These are phyloP conservation scores for Bilobella aurantiaca DNA, from an alignment of 1,140 invertebrate species.

Conservation along the genomic window DNA sequence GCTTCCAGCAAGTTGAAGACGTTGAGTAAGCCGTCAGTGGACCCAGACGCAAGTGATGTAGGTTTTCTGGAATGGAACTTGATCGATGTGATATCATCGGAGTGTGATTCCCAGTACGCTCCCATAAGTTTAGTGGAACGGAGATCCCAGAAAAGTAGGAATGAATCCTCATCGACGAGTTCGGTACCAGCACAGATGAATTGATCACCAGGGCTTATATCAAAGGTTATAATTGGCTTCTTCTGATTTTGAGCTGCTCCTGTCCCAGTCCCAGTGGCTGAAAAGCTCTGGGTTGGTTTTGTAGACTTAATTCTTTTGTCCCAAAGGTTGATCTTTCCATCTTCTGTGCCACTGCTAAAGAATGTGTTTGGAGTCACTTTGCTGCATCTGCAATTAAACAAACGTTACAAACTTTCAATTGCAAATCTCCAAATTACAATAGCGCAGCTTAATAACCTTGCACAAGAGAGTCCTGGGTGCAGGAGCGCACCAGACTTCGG, in stretches of 20 bases:
- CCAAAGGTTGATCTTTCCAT: conserved; percentile 28
- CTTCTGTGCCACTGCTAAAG: conserved; percentile 22
- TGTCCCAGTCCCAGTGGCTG: background rate
- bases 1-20: conserved; percentile 64
- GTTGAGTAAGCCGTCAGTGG: conserved; percentile 76
- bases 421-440: background rate
- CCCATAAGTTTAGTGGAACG: conserved; percentile 57
- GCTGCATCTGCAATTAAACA: conserved; percentile 26
- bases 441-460: conserved; percentile 15
- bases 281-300: conserved; percentile 23
- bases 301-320: conserved; percentile 11
- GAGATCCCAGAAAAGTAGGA: conserved; percentile 72
- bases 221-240: conserved; percentile 59
- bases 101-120: conserved; percentile 54
- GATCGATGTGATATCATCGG: conserved; percentile 29
- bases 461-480: conserved; percentile 20
- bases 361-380: conserved; percentile 14
- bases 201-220: conserved; percentile 59
- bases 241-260: conserved; percentile 28
- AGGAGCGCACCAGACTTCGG: background rate
- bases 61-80: conserved; percentile 63
- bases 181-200: conserved; percentile 68
- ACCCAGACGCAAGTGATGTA: conserved; percentile 60
- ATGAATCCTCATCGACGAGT: conserved; percentile 54
- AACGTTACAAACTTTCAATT: background rate